Evolutionary conservation across 2,113 vertebrate species (phyloP).

Genomic region (Ceyx melanurus): DNA sequence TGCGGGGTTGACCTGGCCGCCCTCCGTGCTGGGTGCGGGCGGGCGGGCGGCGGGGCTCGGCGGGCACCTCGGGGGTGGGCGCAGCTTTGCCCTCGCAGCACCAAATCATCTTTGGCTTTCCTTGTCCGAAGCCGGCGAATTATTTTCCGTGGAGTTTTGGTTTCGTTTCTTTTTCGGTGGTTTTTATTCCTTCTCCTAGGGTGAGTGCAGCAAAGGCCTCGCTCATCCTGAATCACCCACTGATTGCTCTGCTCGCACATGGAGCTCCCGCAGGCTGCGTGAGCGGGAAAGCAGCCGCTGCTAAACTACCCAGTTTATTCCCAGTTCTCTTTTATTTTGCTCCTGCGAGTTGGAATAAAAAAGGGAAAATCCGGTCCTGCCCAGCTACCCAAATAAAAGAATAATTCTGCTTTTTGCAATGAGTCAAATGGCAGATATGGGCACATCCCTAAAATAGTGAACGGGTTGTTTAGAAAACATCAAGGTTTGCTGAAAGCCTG

Average conservation of each 20-base stretch:
- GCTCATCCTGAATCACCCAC: rapidly evolving
- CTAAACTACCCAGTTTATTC: background rate
- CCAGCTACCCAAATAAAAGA: rapidly evolving
- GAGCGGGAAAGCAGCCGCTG: too few species aligned
- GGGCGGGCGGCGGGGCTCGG: background rate
- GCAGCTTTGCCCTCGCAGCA: background rate
- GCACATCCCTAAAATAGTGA: background rate
- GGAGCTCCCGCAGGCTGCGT: rapidly evolving
- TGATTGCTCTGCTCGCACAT: rapidly evolving
- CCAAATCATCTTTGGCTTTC: too few species aligned
- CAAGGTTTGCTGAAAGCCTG: background rate
- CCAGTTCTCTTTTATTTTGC: rapidly evolving
- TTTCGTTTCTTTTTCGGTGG: background rate
- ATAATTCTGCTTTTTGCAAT: background rate
- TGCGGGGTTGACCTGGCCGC: background rate
- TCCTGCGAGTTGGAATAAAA: background rate
- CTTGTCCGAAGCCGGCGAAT: too few species aligned
- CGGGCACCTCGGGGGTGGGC: too few species aligned
- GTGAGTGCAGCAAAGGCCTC: background rate
- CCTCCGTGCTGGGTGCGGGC: too few species aligned
- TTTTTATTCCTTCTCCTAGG: rapidly evolving
- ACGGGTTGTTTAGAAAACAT: background rate
- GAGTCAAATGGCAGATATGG: background rate
- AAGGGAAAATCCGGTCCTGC: background rate
- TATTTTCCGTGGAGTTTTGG: background rate